Evolutionary conservation across 2,797 vertebrate genomes (phyloP), one percentile per base, ranked within the genome.

Genomic region (Pangasius krempfi): DNA sequence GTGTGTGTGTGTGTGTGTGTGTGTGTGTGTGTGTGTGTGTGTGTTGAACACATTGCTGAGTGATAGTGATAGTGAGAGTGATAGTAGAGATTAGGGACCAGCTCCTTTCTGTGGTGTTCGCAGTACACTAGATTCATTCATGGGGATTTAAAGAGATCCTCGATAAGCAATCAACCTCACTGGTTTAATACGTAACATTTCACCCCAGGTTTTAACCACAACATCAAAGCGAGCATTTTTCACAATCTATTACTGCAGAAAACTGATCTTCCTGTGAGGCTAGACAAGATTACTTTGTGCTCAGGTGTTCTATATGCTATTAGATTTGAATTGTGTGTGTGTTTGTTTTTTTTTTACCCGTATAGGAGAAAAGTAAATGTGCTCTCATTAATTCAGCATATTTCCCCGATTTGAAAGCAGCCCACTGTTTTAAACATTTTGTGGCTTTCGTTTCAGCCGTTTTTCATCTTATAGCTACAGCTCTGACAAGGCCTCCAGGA

Each of bases 81-180:
- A 78, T 64, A 18, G 58, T 86, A 25, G 58, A 72, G 64, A 83
- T 88, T 82, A 88, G 56, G 54, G 14, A 84, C 40, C 54, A 37
- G 79, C 54, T 33, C 50, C 79, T 52, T 84, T 68, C 47, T 70
- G 47, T 70, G 70, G 47, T 47, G 58, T 75, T 50, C 5, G 16
- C 40, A 84, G 54, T 60, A 73, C 68, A 88, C 44, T 58, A 62
- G 68, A 40, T 50, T 66, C 30, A 86, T 86, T 86, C 85, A 86
- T 79, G 73, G 58, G 73, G 73, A 78, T 86, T 86, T 86, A 78
- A 87, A 87, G 27, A 64, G 78, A 70, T 47, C n/a, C 78, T 72
- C 3, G 83, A 88, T 79, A 79, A 88, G 87, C 80, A 75, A 76
- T 79, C 25, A 79, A 25, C 47, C 87, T 37, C 68, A 47, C 22